Percentiles rank a stretch among this genome's conserved stretches.
Conservation (phyloP, 2,113 vertebrate species). For the Cephalopterus ornatus region DNA sequence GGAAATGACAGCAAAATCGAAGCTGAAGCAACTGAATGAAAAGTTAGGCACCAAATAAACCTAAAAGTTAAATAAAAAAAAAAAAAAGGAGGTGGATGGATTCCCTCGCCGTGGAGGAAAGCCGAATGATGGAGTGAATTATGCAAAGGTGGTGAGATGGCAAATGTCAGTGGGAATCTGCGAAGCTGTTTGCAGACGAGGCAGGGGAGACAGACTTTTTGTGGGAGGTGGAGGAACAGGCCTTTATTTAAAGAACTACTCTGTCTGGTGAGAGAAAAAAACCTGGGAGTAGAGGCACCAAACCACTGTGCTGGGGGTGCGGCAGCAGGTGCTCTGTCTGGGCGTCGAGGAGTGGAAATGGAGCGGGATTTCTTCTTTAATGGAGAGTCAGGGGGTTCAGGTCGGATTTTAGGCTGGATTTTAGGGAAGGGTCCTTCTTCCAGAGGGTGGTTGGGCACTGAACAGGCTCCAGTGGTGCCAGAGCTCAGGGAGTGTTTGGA, state of each 20-base stretch:
- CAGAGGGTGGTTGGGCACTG: background rate
- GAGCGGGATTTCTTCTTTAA: background rate
- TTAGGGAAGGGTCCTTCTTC: background rate
- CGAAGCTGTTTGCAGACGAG: slow-evolving; percentile 22
- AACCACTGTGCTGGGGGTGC: background rate
- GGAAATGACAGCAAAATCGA: background rate
- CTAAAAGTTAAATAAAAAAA: background rate
- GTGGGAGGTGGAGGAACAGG: slow-evolving; percentile 57
- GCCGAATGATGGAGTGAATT: background rate
- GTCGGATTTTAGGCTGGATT: background rate
- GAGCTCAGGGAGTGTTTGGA: accelerated
- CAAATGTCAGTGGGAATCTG: slow-evolving; percentile 42
- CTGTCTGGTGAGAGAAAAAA: slow-evolving; percentile 22
- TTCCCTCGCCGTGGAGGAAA: background rate
- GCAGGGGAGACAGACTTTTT: slow-evolving; percentile 11
- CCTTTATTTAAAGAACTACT: slow-evolving; percentile 48
- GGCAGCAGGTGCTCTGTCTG: background rate
- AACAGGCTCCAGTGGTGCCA: background rate
- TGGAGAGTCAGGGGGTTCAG: too few species aligned
- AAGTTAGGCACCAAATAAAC: background rate
- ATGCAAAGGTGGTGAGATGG: slow-evolving; percentile 25
- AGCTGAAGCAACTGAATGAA: background rate
- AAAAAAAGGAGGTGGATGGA: background rate
- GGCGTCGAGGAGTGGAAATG: background rate
- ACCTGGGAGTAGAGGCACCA: background rate